phyloP scores from a whole-genome alignment of 2,113 vertebrate genomes.

The Madoqua kirkii region DNA sequence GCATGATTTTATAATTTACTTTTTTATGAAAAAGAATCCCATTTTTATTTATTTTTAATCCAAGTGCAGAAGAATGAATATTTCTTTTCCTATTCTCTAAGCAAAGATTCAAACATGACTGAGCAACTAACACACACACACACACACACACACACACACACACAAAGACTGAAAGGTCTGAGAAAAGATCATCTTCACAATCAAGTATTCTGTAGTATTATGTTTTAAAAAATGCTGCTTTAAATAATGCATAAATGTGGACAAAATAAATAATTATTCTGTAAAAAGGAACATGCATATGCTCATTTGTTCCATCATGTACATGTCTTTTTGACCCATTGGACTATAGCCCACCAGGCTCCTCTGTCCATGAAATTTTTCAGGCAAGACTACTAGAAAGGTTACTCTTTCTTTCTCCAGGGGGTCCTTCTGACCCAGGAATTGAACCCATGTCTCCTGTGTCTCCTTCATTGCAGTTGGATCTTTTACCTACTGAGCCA shows the following conservation, averaged over 20 bases:
- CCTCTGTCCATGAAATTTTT: neutral
- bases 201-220: neutral
- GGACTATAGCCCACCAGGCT: neutral
- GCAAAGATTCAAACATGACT: neutral
- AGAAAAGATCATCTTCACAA: neutral
- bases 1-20: neutral
- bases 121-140: neutral
- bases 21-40: neutral
- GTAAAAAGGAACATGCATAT: neutral
- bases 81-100: neutral
- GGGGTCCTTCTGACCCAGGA: neutral
- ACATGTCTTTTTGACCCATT: neutral
- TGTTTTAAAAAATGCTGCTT: neutral
- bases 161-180: neutral
- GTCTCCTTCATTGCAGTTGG: neutral
- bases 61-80: neutral
- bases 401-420: neutral
- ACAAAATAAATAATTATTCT: neutral
- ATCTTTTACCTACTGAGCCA: neutral
- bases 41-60: constrained; percentile 4
- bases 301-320: neutral
- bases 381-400: neutral
- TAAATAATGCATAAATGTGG: neutral
- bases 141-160: neutral
- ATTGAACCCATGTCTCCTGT: neutral